Evolutionary conservation across 2,797 vertebrate genomes (phyloP), one percentile per base, ranked within the genome.

Genomic region (Schizothorax lantsangensis): DNA sequence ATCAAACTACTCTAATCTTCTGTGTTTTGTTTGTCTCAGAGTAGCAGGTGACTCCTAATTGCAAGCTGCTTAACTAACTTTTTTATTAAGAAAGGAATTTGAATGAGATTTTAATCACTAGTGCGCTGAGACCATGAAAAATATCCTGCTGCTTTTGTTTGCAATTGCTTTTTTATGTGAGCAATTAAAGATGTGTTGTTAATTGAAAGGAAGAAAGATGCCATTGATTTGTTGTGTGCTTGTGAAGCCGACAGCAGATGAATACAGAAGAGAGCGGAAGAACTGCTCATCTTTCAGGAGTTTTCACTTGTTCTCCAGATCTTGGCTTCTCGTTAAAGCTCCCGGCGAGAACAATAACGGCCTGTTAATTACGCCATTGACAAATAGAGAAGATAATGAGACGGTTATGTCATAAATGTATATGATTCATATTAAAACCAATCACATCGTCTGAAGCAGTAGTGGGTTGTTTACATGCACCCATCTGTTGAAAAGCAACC

Each of bases 401-500:
- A 36, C 26, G 6, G 78, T 73, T 74, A 68, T 54, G 12, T 71
- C 33, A 68, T 26, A 69, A 79, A 85, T 72, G 40, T 87, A 87
- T 85, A 52, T 21, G 52, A 80, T 81, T 73, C 23, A n/a, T 71
- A 80, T 84, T 66, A 78, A 83, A n/a, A 75, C 38, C 68, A 75
- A 69, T 64, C 49, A 66, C 62, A 78, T 54, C n/a, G 17, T 66
- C 72, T 86, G 59, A 72, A 57, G 83, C 57, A 81, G 75, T 15
- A 74, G 79, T 77, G 81, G 64, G 73, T 73, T 79, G 82, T 77
- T 83, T 72, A 83, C 68, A 30, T 77, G 43, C 43, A 21, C n/a
- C 86, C 88, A 88, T 90, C 88, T 90, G 89, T 68, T 59, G 64
- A 45, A 82, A 87, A 87, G 80, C 83, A 38, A n/a, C 62, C 79